phyloP scores from a whole-genome alignment of 2,797 vertebrate genomes.

The Mormyrops boulengeri region DNA sequence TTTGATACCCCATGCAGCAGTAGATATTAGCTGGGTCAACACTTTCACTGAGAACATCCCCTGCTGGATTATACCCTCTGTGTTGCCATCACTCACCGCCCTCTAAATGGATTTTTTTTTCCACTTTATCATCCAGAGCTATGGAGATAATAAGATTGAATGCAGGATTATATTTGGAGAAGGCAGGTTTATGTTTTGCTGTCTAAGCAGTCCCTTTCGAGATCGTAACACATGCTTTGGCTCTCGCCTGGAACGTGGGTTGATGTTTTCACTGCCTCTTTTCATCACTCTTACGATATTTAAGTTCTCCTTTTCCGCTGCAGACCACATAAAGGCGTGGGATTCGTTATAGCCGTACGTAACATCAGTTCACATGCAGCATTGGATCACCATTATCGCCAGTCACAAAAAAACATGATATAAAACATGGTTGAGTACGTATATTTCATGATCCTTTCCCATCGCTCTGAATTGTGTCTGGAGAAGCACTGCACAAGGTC shows the following conservation, averaged over 20 bases:
- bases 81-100: not conserved
- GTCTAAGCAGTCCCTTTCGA: not conserved
- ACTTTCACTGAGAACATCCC: not conserved
- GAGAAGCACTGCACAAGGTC: not conserved
- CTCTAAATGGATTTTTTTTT: conserved; percentile 8
- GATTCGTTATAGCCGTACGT: not conserved
- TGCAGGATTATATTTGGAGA: conserved; percentile 3
- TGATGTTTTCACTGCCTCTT: not conserved
- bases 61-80: not conserved
- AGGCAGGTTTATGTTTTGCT: conserved; percentile 8
- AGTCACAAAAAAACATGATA: not conserved
- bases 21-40: conserved; percentile 20
- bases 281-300: not conserved
- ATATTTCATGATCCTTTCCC: not conserved
- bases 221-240: not conserved
- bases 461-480: not conserved
- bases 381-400: not conserved
- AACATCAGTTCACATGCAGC: not conserved
- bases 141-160: conserved; percentile 17
- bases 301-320: not conserved
- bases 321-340: not conserved
- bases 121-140: not conserved
- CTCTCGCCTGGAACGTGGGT: not conserved
- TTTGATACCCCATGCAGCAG: not conserved
- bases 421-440: not conserved